Percentiles rank a stretch among this genome's conserved stretches.
Conservation (phyloP, 2,888 invertebrate genomes). For the Catocala fraxini region DNA sequence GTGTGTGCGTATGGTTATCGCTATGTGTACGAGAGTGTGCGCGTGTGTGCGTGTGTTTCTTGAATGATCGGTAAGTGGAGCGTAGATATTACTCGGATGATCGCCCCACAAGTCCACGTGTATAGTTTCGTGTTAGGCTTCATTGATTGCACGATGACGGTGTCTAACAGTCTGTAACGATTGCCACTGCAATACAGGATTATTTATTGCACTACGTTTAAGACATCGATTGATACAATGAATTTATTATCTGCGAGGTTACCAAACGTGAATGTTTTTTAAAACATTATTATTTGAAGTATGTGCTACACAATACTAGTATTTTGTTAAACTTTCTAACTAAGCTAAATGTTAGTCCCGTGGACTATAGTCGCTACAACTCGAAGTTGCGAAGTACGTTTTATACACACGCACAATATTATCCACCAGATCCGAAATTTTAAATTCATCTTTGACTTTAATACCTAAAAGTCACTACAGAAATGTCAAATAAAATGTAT, state of each 20-base stretch:
- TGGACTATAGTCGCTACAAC: too few relatives aligned
- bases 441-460: too few relatives aligned
- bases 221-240: constrained; percentile 40
- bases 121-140: constrained; percentile 65
- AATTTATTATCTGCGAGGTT: constrained; percentile 37
- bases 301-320: too few relatives aligned
- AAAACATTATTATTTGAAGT: too few relatives aligned
- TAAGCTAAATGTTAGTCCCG: too few relatives aligned
- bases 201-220: constrained; percentile 48
- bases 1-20: constrained; percentile 16
- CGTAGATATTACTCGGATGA: constrained; percentile 70
- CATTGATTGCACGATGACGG: constrained; percentile 68
- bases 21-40: constrained; percentile 16
- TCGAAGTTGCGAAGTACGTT: too few relatives aligned
- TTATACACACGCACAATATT: too few relatives aligned
- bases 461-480: too few relatives aligned
- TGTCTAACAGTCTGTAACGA: constrained; percentile 64
- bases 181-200: constrained; percentile 51
- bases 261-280: constrained; percentile 14
- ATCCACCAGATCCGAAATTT: too few relatives aligned
- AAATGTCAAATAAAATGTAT: too few relatives aligned
- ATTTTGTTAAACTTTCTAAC: too few relatives aligned
- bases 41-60: constrained; percentile 61
- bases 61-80: constrained; percentile 78
- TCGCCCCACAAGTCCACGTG: constrained; percentile 58